Evolutionary conservation across 2,113 vertebrate genomes (phyloP), one percentile per base, ranked within the genome.

Genomic region (Sander vitreus): DNA sequence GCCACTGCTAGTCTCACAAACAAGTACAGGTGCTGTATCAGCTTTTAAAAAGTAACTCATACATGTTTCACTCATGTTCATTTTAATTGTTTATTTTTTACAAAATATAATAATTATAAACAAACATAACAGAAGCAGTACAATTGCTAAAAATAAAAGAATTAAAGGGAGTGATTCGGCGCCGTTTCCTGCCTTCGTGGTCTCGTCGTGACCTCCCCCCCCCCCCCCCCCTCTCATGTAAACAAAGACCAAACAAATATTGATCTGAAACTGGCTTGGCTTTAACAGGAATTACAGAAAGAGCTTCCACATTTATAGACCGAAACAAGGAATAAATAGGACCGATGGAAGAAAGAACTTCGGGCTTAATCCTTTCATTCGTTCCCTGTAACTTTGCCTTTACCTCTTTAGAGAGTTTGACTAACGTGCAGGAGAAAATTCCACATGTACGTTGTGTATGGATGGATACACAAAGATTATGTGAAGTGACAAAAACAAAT

Each of bases 101-200:
- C 90, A 94, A 95, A 95, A 94, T 90, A 92, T 81, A 90, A 92
- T 88, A 89, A 88, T 92, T 80, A 91, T 69, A 83, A 87, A 88
- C 72, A 80, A 89, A 78, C 75, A 90, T 45, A 84, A 90, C 74
- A 85, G 69, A 86, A 83, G 90, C 82, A 85, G 73, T 80, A 88
- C 63, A 88, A 92, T 73, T 85, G 81, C 84, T 71, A 78, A 86
- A 85, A 83, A 66, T 78, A 63, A 47, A 82, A 80, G 23, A 81
- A 68, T 62, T 23, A 66, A 82, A 86, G 82, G 82, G 88, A 93
- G 88, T 89, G 80, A 73, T 64, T 89, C 14, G 43, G 65, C 58
- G 84, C 0, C 30, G 71, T 76, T 84, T 78, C 16, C 60, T 76
- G 65, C 63, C 80, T 75, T 74, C 11, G 3, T 55, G 57, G 54